Base-by-base conservation (phyloP, 2,113 vertebrate species). In the Oreocharis arfaki region DNA sequence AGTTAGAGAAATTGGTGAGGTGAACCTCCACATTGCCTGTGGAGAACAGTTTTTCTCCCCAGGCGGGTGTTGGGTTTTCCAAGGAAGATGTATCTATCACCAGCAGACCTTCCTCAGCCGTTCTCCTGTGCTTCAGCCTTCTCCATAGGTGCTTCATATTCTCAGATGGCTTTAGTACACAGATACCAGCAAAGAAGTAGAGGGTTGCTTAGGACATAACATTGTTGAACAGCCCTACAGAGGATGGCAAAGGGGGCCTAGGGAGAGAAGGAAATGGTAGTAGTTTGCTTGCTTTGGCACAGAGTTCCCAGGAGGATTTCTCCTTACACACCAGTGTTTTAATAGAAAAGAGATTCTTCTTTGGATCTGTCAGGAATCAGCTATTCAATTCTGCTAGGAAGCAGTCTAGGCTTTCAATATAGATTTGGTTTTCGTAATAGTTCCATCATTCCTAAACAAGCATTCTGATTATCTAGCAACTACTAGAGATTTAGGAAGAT, bases 341-440 rank as follows among this genome's bases (percentile, higher is more conserved):
- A 88, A 84, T 27, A 56, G 59, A 67, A 83, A 57, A 85, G 18
- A 65, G 26, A 67, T 47, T 70, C 65, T 87, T 22, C 56, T 92
- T 82, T 39, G 42, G 14, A 73, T 93, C 30, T 2, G 1, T 80
- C 32, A 88, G 59, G 76, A 91, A 59, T 67, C 78, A 81, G 42
- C 39, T 63, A 73, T 61, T 89, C 56, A 69, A 35, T 59, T 74
- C 52, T 73, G 15, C 71, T 80, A 67, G 55, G 75, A 86, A 67
- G 27, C 28, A 41, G 57, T 52, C 28, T 60, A 65, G n/a, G 30
- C 46, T 96, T 93, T 91, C 75, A 76, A 0, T 80, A 76, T 39
- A 63, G 39, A 74, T 96, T 93, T 94, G 20, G 63, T 93, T 95
- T 83, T 57, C 30, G 39, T 88, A 80, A 60, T 59, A 94, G 50